phyloP scores from a whole-genome alignment of 2,888 invertebrate genomes.

The Melanchra persicariae region DNA sequence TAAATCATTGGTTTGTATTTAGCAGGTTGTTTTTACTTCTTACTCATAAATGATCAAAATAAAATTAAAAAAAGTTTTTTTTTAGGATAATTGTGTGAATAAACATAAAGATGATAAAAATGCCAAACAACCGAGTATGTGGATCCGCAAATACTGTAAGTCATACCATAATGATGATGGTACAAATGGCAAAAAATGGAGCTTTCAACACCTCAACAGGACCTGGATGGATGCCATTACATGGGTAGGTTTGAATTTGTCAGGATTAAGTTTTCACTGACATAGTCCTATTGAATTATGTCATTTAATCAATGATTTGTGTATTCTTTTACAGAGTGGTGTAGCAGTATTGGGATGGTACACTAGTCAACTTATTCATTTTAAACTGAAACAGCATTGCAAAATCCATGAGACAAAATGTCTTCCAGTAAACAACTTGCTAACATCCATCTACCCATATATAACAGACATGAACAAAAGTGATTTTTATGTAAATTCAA shows the following conservation, averaged over 20 bases:
- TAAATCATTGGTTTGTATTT: conserved; percentile 28
- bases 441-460: conserved; percentile 76
- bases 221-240: conserved; percentile 90
- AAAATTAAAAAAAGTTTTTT: neutral
- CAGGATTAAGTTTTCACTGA: conserved; percentile 42
- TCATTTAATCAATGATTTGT: neutral
- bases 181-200: conserved; percentile 84
- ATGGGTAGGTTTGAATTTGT: conserved; percentile 81
- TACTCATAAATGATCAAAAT: neutral
- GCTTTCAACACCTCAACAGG: conserved; percentile 83
- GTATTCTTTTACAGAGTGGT: conserved; percentile 88
- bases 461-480: conserved; percentile 71
- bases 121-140: conserved; percentile 65
- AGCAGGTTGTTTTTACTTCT: neutral
- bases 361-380: conserved; percentile 90
- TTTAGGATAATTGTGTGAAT: conserved; percentile 37
- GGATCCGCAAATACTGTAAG: conserved; percentile 79
- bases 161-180: conserved; percentile 72
- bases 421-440: conserved; percentile 69
- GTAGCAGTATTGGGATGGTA: conserved; percentile 92
- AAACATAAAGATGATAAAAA: conserved; percentile 53
- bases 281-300: neutral
- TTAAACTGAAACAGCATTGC: conserved; percentile 78
- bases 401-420: conserved; percentile 68
- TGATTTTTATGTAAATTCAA: conserved; percentile 69